Evolutionary conservation across 2,797 vertebrate species (phyloP).

Genomic region (Sorex maritimensis): DNA sequence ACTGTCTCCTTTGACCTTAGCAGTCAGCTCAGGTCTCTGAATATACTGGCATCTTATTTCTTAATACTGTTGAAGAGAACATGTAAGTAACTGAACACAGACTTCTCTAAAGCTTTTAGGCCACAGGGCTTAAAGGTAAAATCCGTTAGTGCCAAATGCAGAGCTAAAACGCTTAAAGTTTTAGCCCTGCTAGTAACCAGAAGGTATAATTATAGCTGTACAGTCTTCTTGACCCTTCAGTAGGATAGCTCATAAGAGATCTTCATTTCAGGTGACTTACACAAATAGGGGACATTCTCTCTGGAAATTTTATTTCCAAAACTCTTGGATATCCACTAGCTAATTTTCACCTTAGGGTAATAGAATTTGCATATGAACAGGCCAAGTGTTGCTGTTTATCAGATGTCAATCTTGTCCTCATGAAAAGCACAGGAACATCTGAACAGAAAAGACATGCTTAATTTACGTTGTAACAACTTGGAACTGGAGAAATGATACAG

Average conservation of each 20-base stretch:
- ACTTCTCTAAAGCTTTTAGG: constrained; percentile 31
- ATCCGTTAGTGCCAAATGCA: constrained; percentile 58
- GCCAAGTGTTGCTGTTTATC: background rate
- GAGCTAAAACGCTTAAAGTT: constrained; percentile 62
- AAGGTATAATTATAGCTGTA: constrained; percentile 80
- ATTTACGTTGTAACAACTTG: too few relatives aligned
- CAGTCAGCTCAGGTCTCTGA: constrained; percentile 10
- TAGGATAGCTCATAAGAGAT: constrained; percentile 60
- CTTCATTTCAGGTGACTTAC: constrained; percentile 23
- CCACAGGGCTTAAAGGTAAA: constrained; percentile 56
- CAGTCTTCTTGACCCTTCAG: constrained; percentile 68
- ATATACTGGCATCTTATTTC: background rate
- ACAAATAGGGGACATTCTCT: background rate
- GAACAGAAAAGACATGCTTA: too few relatives aligned
- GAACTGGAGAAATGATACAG: too few relatives aligned
- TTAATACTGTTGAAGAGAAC: constrained; percentile 61
- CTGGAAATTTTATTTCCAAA: constrained; percentile 18
- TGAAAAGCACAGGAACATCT: too few relatives aligned
- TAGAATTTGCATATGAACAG: background rate
- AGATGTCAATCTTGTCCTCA: background rate
- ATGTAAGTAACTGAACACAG: constrained; percentile 69
- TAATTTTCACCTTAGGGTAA: constrained; percentile 39
- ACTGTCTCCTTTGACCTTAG: constrained; percentile 2
- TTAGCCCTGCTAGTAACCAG: constrained; percentile 57
- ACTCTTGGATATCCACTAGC: background rate